Evolutionary conservation across 2,113 vertebrate genomes (phyloP).

Genomic region (Antechinus stuartii): DNA sequence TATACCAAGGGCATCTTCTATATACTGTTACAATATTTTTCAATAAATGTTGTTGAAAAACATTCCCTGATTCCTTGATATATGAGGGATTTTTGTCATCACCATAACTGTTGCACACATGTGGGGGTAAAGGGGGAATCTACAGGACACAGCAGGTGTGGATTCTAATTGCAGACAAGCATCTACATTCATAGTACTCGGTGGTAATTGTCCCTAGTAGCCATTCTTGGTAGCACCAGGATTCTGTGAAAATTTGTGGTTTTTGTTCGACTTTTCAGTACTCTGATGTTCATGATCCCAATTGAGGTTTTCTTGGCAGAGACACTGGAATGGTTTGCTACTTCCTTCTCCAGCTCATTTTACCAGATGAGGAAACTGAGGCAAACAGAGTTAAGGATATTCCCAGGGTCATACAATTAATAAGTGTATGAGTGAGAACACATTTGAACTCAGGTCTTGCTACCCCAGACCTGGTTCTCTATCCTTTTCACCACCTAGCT

Average conservation of each 20-base stretch:
- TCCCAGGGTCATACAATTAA: too few species aligned
- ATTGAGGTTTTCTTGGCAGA: background rate
- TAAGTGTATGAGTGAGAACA: too few species aligned
- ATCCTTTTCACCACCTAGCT: too few species aligned
- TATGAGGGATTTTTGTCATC: background rate
- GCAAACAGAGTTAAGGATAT: background rate
- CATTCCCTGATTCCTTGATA: background rate
- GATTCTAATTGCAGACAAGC: background rate
- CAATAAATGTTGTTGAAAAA: background rate
- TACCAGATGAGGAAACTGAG: background rate
- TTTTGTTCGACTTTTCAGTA: background rate
- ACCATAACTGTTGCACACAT: background rate
- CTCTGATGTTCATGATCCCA: background rate
- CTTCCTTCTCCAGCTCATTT: background rate
- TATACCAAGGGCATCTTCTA: background rate
- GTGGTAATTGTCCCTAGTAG: background rate
- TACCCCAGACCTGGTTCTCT: too few species aligned
- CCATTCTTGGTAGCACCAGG: background rate
- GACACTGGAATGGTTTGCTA: background rate
- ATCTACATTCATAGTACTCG: background rate
- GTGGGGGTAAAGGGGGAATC: background rate
- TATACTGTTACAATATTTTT: background rate
- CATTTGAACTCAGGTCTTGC: background rate
- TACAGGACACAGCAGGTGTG: background rate
- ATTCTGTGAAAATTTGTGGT: background rate